Evolutionary conservation across 2,888 invertebrate genomes (phyloP), one percentile per base, ranked within the genome.

Genomic region (Hemistola chrysoprasaria): DNA sequence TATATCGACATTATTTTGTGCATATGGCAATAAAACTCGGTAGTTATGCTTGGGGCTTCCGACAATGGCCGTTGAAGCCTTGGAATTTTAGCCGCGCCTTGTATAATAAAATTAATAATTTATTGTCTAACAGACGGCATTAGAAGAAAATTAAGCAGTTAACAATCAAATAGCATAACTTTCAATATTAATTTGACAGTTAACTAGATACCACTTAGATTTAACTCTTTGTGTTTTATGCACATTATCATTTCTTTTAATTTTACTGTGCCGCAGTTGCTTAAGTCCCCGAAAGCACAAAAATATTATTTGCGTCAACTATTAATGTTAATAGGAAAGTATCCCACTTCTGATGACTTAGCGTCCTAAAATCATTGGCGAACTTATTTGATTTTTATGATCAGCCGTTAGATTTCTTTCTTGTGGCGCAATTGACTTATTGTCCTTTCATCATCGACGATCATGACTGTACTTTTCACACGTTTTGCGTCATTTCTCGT

Each of bases 1-100:
- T 58, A 64, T 69, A 78, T 77, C 72, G 74, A 73, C 67, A 72
- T 65, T 68, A 73, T 74, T 71, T 74, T 67, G 71, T 71, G 65
- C 69, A 71, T 71, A 67, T 56, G 65, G 62, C 65, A 67, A 81
- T 82, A 80, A 79, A 79, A 74, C 69, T 69, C 66, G 64, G 79
- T 70, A 64, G 71, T 73, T 75, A 78, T 73, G 74, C 70, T 65
- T 60, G 62, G 56, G 68, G 78, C 77, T 83, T 85, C 85, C 84
- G 83, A 77, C 75, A 71, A 41, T 55, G 49, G 51, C 29, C 27
- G 22, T 54, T 54, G 50, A 60, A 48, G 50, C 53, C 45, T 56
- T 58, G 63, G 61, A 55, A 63, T 62, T 65, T 62, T 28, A 44
- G 4, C 16, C 16, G 48, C 41, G 40, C 46, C 44, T 33, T 23